These are phyloP conservation scores for Aepyceros melampus DNA, from an alignment of 2,113 vertebrate genomes.

Conservation along the genomic window DNA sequence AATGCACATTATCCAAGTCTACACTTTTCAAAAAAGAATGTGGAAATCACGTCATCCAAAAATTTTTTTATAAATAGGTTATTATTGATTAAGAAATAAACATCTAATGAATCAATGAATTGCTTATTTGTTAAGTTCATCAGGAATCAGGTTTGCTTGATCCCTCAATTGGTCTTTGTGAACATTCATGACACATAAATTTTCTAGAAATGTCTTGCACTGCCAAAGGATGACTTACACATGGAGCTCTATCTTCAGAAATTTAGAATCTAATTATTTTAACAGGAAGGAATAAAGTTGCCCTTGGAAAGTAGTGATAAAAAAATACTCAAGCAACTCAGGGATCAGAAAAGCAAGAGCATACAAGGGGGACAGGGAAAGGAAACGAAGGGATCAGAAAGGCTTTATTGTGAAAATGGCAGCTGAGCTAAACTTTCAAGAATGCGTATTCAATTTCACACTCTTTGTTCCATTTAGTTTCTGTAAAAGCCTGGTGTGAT, in stretches of 20 bases:
- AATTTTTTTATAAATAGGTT: background rate
- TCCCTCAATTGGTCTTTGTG: background rate
- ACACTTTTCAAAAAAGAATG: background rate
- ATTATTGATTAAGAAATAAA: background rate
- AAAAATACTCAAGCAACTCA: background rate
- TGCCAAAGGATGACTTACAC: background rate
- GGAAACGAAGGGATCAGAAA: background rate
- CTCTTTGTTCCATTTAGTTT: background rate
- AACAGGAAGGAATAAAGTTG: background rate
- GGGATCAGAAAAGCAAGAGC: background rate
- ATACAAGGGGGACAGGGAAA: background rate
- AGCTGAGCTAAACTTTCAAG: background rate
- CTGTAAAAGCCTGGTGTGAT: background rate
- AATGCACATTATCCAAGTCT: background rate
- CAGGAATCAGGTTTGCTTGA: background rate
- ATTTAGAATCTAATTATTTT: background rate
- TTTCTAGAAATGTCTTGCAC: background rate
- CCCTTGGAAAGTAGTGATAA: background rate
- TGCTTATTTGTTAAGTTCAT: background rate
- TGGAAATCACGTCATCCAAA: background rate
- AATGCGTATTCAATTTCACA: background rate
- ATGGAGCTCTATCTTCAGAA: background rate
- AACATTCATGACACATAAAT: background rate
- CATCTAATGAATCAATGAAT: background rate
- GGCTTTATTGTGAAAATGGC: background rate